phyloP scores from a whole-genome alignment of 1,140 invertebrate species.

The Drosophila tani region DNA sequence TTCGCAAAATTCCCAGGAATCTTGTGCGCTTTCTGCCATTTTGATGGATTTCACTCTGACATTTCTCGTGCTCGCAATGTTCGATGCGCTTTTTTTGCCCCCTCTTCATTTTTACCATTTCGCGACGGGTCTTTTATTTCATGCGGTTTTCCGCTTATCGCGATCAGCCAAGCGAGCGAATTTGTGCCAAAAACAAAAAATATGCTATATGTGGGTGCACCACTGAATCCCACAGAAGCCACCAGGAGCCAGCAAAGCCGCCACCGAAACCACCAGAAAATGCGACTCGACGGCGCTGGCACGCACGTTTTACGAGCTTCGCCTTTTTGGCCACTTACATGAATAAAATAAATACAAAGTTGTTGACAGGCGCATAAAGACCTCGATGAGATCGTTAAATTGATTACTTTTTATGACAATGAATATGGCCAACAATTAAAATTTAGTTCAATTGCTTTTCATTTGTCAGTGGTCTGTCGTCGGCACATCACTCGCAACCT shows the following conservation, averaged over 20 bases:
- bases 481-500: constrained; percentile 50
- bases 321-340: constrained; percentile 45
- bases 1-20: constrained; percentile 50
- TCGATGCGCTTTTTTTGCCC: constrained; percentile 30
- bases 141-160: constrained; percentile 66
- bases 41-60: constrained; percentile 58
- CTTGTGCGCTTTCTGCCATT: constrained; percentile 33
- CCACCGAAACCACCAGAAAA: constrained; percentile 16
- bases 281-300: constrained; percentile 36
- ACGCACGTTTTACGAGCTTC: constrained; percentile 59
- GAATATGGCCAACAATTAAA: constrained; percentile 78
- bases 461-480: constrained; percentile 50
- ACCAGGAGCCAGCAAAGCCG: constrained; percentile 17
- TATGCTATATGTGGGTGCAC: constrained; percentile 72
- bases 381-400: constrained; percentile 68
- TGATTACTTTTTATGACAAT: constrained; percentile 55
- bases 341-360: constrained; percentile 56
- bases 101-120: constrained; percentile 34
- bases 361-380: constrained; percentile 62
- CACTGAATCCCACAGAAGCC: constrained; percentile 14
- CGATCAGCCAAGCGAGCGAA: constrained; percentile 54
- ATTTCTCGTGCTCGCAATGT: constrained; percentile 41
- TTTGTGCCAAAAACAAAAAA: constrained; percentile 73
- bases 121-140: constrained; percentile 33
- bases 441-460: constrained; percentile 73